A percentile compares a stretch with the other conserved stretches of the same genome.
phyloP scores from a whole-genome alignment of 2,888 invertebrate genomes.

The Scaeva pyrastri region DNA sequence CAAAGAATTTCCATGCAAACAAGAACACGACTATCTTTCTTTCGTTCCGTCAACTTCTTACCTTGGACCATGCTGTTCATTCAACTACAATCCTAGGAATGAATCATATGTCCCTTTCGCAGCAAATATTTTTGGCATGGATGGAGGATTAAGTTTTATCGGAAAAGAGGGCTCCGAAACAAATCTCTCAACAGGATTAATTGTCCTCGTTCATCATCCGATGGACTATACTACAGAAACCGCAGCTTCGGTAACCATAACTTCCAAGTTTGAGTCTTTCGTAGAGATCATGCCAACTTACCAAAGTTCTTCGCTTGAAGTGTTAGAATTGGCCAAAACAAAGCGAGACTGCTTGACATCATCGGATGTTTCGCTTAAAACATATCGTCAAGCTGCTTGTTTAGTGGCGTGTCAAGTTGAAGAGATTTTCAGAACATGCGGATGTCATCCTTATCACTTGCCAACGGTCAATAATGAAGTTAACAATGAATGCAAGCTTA shows the following conservation, averaged over 20 bases:
- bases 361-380: slow-evolving; percentile 79
- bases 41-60: slow-evolving; percentile 82
- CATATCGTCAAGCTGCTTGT: slow-evolving; percentile 82
- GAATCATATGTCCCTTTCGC: slow-evolving; percentile 81
- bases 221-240: slow-evolving; percentile 82
- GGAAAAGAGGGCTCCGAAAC: slow-evolving; percentile 82
- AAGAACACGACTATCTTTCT: slow-evolving; percentile 80
- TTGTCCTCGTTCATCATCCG: slow-evolving; percentile 83
- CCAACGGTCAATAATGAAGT: slow-evolving; percentile 78
- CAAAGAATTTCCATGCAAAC: slow-evolving; percentile 81
- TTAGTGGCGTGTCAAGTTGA: slow-evolving; percentile 81
- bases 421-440: slow-evolving; percentile 80
- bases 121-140: slow-evolving; percentile 82
- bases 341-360: slow-evolving; percentile 83
- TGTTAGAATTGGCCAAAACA: slow-evolving; percentile 80
- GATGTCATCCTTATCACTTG: slow-evolving; percentile 82
- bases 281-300: slow-evolving; percentile 82
- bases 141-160: slow-evolving; percentile 81
- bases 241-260: slow-evolving; percentile 81
- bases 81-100: slow-evolving; percentile 83
- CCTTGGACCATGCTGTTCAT: slow-evolving; percentile 83
- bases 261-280: slow-evolving; percentile 82
- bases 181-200: slow-evolving; percentile 82
- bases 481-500: slow-evolving; percentile 80
- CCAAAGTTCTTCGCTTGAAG: slow-evolving; percentile 81